Evolutionary conservation across 2,797 vertebrate genomes (phyloP), one percentile per base, ranked within the genome.

Genomic region (Melanotaenia boesemani): DNA sequence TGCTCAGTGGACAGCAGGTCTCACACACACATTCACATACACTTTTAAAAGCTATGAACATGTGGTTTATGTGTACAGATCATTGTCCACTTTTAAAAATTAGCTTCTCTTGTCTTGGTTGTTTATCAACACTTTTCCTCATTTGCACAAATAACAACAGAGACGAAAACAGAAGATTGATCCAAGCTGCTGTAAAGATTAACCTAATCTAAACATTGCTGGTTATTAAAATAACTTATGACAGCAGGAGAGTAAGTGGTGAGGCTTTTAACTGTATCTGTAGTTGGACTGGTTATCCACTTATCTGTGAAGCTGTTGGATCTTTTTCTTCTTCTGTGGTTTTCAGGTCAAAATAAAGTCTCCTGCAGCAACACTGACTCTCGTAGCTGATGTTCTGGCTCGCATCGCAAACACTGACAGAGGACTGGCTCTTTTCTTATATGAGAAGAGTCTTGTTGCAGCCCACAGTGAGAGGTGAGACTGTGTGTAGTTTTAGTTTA

Each of bases 311-410:
- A 77, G 66, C 65, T 71, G 18, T 26, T 60, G 32, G 15, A 28
- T 67, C 70, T 20, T 24, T 1, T 62, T 15, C 54, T 30, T 83
- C 66, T 77, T 2, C 70, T 18, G 7, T 55, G 52, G 44, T 74
- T 79, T 60, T 7, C 86, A 99, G 97, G 70, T 84, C 20, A 79
- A 88, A 91, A 79, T 96, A 80, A 94, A 94, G 79, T 95, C 89
- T 77, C 93, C 95, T 24, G 95, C 95, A 90, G 92, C 81, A 22
- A 93, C 95, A 24, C 88, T 99, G 87, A 95, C 93, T 81, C 93
- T 96, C 70, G 86, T 96, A 78, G 97, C 97, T 55, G 96, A 98
- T 90, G 91, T 96, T 79, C 94, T 99, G 89, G 95, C 96, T 75
- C 96, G 95, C 78, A 96, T 99, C 77, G 96, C 96, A 60, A 94